Evolutionary conservation across 2,888 invertebrate genomes (phyloP).

Genomic region (Endotricha flammealis): DNA sequence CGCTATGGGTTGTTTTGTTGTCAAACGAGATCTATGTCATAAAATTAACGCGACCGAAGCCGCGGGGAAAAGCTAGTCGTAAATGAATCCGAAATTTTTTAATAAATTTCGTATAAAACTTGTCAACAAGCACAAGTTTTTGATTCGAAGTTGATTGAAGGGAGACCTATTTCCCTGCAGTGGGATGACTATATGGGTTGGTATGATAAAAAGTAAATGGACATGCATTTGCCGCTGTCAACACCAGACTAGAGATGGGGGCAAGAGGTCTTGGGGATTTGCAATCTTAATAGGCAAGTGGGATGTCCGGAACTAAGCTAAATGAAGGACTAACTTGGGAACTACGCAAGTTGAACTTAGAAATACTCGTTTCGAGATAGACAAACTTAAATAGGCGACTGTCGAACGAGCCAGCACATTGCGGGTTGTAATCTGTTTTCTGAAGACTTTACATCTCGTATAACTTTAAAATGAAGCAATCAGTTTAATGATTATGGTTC

Average conservation of each 20-base stretch:
- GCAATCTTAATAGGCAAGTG: constrained; percentile 15
- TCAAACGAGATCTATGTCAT: too few species aligned
- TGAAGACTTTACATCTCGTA: not conserved
- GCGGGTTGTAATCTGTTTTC: constrained; percentile 9
- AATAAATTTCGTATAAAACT: too few species aligned
- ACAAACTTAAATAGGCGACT: constrained; percentile 20
- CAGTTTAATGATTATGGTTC: constrained; percentile 2
- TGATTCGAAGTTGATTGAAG: too few species aligned
- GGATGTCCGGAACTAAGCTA: constrained; percentile 16
- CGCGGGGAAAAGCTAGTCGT: too few species aligned
- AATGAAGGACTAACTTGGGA: constrained; percentile 19
- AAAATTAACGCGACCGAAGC: too few species aligned
- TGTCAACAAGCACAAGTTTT: too few species aligned
- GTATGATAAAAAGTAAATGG: too few species aligned
- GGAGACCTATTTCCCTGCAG: too few species aligned
- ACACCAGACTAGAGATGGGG: constrained; percentile 10
- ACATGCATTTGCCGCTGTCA: not conserved
- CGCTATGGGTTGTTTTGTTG: too few species aligned
- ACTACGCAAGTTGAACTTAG: constrained; percentile 17
- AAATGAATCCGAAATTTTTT: too few species aligned
- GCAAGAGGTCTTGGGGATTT: constrained; percentile 10
- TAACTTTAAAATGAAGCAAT: constrained; percentile 7
- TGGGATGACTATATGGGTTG: too few species aligned
- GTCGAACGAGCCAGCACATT: constrained; percentile 5
- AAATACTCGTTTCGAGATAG: constrained; percentile 14